These are phyloP conservation scores for Hypselothyrea guttata DNA, from an alignment of 2,888 invertebrate species.

Conservation along the genomic window DNA sequence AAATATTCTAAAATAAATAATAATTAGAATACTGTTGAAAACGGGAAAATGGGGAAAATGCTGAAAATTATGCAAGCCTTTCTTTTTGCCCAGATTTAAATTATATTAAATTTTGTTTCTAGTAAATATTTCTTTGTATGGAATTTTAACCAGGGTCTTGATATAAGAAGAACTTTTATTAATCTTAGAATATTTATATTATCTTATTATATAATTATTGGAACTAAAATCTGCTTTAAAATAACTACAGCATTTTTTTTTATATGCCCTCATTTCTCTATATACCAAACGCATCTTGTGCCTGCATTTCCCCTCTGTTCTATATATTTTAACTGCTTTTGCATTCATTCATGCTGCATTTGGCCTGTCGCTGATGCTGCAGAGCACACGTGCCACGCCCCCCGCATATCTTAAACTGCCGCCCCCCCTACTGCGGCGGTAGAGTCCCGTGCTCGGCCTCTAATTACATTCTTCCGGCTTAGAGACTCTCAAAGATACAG, in stretches of 20 bases:
- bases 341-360: slow-evolving; percentile 28
- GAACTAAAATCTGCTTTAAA: background rate
- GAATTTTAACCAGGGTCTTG: too few species aligned
- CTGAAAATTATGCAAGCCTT: too few species aligned
- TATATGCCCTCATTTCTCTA: background rate
- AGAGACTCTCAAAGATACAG: slow-evolving; percentile 1
- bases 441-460: slow-evolving; percentile 58
- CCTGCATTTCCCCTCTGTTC: slow-evolving; percentile 10
- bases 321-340: slow-evolving; percentile 12
- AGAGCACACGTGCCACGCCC: slow-evolving; percentile 60
- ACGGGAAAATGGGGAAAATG: too few species aligned
- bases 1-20: too few species aligned
- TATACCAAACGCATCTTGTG: too few species aligned
- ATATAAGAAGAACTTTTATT: too few species aligned
- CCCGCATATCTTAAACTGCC: slow-evolving; percentile 30
- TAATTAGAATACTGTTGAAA: too few species aligned
- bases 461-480: slow-evolving; percentile 75
- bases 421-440: slow-evolving; percentile 20
- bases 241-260: background rate
- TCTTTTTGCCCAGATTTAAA: too few species aligned
- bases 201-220: too few species aligned
- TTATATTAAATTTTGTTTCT: too few species aligned
- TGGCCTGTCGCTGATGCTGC: slow-evolving; percentile 18
- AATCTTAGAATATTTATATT: too few species aligned
- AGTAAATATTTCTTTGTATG: too few species aligned